Base-by-base conservation (phyloP, 2,113 vertebrate species). In the Ascaphus truei region DNA sequence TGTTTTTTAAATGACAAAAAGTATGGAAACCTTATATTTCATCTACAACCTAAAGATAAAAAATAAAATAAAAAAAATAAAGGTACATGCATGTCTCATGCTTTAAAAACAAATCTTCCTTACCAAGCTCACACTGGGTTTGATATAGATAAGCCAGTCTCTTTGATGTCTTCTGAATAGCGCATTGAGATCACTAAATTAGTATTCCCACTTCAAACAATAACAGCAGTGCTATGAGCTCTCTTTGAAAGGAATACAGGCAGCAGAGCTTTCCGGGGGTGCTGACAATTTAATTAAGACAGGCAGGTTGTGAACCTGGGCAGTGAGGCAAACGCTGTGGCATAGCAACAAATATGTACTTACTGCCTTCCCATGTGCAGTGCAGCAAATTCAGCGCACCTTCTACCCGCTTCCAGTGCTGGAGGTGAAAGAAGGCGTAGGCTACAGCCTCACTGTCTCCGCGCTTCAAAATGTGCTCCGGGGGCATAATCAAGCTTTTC, bases 331-430 rank as follows among this genome's bases (percentile, higher is more conserved):
- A 66, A 61, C 45, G n/a, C n/a, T 34, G 51, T 66, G 22, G 13
- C 37, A 10, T 8, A 65, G 71, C 33, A 16, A 76, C 23, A 74
- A 75, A 62, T 57, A 30, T 74, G 63, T 79, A 95, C 96, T 79
- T 86, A 99, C 96, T 99, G 86, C 97, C 97, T 82, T 99, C 96
- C 97, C 97, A 99, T 0, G 97, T 99, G 58, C 97, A 99, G 83
- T 99, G 96, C 55, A 99, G 81, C 71, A 99, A 88, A 75, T 97
- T 96, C 62, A 99, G 91, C 57, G 96, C 97, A 71, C 97, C 96
- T 81, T 99, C 97, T 76, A 97, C 95, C 73, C 95, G 89, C 79
- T 98, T 99, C 97, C 97, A 99, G 85, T 99, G 97, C 84, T 99
- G 96, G 69, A 99, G 93, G 83, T 99, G 97, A 73, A 98, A 99